phyloP scores from a whole-genome alignment of 2,888 invertebrate species.

The Lepidonotus clava region DNA sequence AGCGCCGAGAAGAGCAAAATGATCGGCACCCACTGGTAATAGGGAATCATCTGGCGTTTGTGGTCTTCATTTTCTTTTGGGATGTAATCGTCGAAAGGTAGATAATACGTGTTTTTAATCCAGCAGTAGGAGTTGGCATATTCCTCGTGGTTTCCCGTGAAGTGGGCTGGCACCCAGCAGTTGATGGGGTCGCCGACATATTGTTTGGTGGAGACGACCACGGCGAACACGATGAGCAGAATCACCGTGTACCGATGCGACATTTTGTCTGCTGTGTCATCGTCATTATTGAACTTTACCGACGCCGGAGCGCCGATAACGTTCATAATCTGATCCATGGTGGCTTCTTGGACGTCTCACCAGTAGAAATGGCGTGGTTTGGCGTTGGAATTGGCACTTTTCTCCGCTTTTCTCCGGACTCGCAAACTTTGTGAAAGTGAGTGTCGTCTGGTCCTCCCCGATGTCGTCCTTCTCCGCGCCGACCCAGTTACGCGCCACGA shows the following conservation, averaged over 20 bases:
- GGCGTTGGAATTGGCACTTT: too few relatives aligned
- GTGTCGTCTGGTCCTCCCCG: background rate
- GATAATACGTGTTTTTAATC: constrained; percentile 69
- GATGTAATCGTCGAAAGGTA: constrained; percentile 68
- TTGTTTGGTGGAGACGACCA: constrained; percentile 66
- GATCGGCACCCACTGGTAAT: constrained; percentile 69
- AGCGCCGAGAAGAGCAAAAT: constrained; percentile 67
- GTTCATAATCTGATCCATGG: constrained; percentile 66
- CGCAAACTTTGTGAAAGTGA: background rate
- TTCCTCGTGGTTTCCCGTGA: constrained; percentile 65
- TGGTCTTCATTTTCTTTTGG: constrained; percentile 67
- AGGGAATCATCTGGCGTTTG: constrained; percentile 66
- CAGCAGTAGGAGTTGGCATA: constrained; percentile 69
- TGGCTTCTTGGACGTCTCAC: background rate
- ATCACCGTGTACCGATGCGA: constrained; percentile 64
- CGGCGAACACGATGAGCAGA: constrained; percentile 65
- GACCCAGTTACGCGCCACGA: background rate
- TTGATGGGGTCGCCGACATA: constrained; percentile 68
- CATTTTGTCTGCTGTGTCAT: constrained; percentile 65
- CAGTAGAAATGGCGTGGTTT: too few relatives aligned
- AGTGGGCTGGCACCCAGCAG: constrained; percentile 69
- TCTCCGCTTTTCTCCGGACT: background rate
- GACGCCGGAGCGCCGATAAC: constrained; percentile 63
- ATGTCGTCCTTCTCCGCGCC: background rate
- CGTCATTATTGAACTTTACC: constrained; percentile 65